phyloP scores from a whole-genome alignment of 2,888 invertebrate genomes.

The Pseudococcus viburni region DNA sequence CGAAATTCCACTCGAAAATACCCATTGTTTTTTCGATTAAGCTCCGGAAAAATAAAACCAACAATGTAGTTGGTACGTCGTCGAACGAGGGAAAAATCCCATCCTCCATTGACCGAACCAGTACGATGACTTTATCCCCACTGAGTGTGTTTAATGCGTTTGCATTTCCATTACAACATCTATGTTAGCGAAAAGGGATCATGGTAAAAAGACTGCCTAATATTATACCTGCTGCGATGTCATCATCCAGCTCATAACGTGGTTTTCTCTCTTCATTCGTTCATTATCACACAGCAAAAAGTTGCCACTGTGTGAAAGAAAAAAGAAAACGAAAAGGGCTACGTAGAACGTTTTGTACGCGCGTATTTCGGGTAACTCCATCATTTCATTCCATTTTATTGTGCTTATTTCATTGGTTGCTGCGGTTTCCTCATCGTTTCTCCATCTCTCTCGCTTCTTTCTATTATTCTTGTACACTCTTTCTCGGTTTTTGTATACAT shows the following conservation, averaged over 20 bases:
- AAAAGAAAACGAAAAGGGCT: background rate
- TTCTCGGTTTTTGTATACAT: conserved; percentile 49
- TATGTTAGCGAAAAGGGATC: conserved; percentile 6
- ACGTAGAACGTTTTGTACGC: conserved; percentile 10
- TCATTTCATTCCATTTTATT: conserved; percentile 53
- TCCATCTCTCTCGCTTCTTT: background rate
- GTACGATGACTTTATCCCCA: background rate
- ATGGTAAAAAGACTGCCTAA: conserved; percentile 12
- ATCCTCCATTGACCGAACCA: background rate
- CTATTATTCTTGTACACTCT: conserved; percentile 50
- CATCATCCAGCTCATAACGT: conserved; percentile 18
- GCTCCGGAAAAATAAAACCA: too few species aligned
- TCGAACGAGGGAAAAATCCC: background rate
- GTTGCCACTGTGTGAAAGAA: background rate
- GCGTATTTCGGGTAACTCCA: conserved; percentile 46
- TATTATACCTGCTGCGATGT: conserved; percentile 35
- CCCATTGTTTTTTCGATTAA: too few species aligned
- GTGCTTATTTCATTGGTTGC: conserved; percentile 7
- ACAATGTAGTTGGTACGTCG: too few species aligned
- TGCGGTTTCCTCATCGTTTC: background rate
- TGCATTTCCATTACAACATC: conserved; percentile 31
- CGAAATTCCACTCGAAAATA: background rate
- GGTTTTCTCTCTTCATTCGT: conserved; percentile 45
- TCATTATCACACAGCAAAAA: conserved; percentile 49
- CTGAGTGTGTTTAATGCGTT: conserved; percentile 14